phyloP scores from a whole-genome alignment of 2,888 invertebrate species.

The Campoletis raptor region DNA sequence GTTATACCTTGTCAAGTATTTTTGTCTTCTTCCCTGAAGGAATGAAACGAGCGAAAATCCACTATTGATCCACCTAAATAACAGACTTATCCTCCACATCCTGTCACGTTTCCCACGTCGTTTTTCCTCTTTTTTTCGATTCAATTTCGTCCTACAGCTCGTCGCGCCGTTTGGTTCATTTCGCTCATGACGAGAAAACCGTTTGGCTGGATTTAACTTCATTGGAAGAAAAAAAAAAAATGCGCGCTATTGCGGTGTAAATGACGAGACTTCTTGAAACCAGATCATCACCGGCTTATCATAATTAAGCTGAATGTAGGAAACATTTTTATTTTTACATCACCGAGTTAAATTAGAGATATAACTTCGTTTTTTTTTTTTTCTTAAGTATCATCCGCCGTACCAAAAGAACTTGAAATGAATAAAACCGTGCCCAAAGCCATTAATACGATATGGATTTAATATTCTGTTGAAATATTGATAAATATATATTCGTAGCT shows the following conservation, averaged over 20 bases:
- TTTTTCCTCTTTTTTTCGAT: background rate
- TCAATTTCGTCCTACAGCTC: background rate
- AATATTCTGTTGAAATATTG: background rate
- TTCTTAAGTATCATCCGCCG: background rate
- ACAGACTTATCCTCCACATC: slow-evolving; percentile 55
- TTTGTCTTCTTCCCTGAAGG: background rate
- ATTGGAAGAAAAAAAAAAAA: slow-evolving; percentile 22
- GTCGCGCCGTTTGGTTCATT: slow-evolving; percentile 20
- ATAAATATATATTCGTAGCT: background rate
- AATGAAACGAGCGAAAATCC: slow-evolving; percentile 38
- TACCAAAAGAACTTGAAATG: background rate
- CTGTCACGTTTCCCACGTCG: slow-evolving; percentile 33
- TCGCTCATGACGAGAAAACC: slow-evolving; percentile 34
- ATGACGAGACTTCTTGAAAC: slow-evolving; percentile 36
- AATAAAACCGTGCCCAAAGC: background rate
- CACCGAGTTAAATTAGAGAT: slow-evolving; percentile 27
- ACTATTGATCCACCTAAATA: slow-evolving; percentile 55
- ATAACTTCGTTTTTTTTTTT: background rate
- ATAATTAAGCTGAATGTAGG: slow-evolving; percentile 46
- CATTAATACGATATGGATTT: background rate
- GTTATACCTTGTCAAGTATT: background rate
- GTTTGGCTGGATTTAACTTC: slow-evolving; percentile 33
- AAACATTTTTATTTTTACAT: background rate
- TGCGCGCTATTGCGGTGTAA: background rate
- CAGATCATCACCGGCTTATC: slow-evolving; percentile 41